Percentiles rank a stretch among this genome's conserved stretches.
Conservation (phyloP, 2,113 vertebrate species). For the Zosterops borbonicus region DNA sequence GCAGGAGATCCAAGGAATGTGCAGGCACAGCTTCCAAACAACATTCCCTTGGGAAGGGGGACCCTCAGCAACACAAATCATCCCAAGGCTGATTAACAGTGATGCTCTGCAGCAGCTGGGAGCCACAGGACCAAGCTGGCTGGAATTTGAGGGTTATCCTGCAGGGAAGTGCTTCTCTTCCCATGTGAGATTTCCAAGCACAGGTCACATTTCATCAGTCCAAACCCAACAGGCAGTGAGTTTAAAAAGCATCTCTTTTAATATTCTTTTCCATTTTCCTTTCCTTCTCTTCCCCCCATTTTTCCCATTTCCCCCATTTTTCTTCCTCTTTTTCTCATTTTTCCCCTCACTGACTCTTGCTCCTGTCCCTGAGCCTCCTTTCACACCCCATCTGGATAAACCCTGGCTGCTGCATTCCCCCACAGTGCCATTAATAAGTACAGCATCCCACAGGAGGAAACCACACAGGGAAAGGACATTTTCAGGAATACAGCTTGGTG, state of each 20-base stretch:
- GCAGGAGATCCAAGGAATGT: background rate
- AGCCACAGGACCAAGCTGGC: background rate
- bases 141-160: background rate
- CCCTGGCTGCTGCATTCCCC: background rate
- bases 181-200: background rate
- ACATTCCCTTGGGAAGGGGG: background rate
- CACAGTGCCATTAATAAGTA: rapidly evolving
- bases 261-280: no score
- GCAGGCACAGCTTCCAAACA: background rate
- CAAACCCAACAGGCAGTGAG: background rate
- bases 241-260: background rate
- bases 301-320: no score
- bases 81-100: background rate
- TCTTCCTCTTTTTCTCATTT: background rate
- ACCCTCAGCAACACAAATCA: background rate
- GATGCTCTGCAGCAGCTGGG: background rate
- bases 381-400: background rate
- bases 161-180: background rate
- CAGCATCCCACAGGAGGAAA: background rate
- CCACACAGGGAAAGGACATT: background rate
- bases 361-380: background rate
- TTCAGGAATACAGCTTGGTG: background rate
- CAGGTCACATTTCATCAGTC: rapidly evolving
- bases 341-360: background rate
- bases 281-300: no score